These are phyloP conservation scores for Pocota personata DNA, from an alignment of 2,888 invertebrate genomes.

Conservation along the genomic window DNA sequence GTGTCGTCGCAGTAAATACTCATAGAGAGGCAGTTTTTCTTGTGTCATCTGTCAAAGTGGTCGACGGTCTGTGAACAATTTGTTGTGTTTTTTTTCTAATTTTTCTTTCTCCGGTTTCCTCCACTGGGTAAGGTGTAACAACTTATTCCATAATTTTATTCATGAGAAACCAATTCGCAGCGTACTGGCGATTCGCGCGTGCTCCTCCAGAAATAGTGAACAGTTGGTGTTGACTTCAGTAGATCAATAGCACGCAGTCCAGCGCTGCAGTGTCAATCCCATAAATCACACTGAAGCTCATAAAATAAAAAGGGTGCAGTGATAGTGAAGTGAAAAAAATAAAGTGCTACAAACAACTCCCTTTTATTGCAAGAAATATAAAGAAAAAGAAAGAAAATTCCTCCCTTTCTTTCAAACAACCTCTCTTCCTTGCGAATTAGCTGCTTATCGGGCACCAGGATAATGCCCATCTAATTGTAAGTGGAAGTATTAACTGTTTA, in stretches of 20 bases:
- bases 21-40: constrained; percentile 62
- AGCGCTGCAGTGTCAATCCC: constrained; percentile 21
- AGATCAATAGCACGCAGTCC: constrained; percentile 52
- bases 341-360: constrained; percentile 28
- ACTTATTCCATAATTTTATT: not conserved
- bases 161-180: not conserved
- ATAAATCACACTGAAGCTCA: constrained; percentile 2
- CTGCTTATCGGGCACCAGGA: constrained; percentile 37
- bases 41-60: constrained; percentile 61
- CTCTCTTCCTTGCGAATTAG: constrained; percentile 32
- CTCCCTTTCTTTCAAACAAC: constrained; percentile 3
- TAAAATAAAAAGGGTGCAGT: constrained; percentile 45
- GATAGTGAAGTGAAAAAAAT: constrained; percentile 18
- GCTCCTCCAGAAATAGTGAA: constrained; percentile 21
- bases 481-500: constrained; percentile 17
- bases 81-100: constrained; percentile 54
- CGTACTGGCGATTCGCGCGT: constrained; percentile 3
- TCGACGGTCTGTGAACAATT: constrained; percentile 51
- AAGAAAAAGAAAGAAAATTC: not conserved
- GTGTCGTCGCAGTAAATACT: constrained; percentile 5
- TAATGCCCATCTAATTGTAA: constrained; percentile 51
- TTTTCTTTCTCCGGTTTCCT: constrained; percentile 37
- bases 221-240: constrained; percentile 1
- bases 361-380: not conserved
- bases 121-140: not conserved